phyloP scores from a whole-genome alignment of 2,888 invertebrate species.

The Spodoptera exigua region DNA sequence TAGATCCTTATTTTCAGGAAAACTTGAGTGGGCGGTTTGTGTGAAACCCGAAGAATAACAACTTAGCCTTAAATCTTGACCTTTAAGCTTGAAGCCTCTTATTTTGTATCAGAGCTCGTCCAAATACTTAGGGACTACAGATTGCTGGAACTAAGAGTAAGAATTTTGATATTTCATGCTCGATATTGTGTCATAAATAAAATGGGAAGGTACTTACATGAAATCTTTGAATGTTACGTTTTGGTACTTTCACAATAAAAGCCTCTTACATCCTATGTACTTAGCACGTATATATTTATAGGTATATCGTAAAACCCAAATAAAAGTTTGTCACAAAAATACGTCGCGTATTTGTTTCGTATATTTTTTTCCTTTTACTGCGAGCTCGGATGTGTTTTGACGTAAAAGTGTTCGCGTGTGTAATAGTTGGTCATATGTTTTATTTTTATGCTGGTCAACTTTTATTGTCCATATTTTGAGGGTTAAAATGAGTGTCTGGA shows the following conservation, averaged over 20 bases:
- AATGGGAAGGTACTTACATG: background rate
- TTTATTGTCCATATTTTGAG: conserved; percentile 38
- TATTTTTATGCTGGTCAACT: conserved; percentile 48
- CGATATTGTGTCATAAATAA: too few relatives aligned
- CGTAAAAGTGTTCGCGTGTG: conserved; percentile 25
- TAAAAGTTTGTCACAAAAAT: conserved; percentile 41
- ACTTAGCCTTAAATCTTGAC: conserved; percentile 3
- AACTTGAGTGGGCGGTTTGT: conserved; percentile 7
- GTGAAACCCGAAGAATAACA: conserved; percentile 6
- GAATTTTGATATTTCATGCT: background rate
- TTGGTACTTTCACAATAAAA: background rate
- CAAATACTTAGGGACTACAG: background rate
- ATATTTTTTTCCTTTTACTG: conserved; percentile 43
- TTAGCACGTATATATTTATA: background rate
- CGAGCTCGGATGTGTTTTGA: conserved; percentile 32
- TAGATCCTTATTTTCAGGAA: conserved; percentile 21
- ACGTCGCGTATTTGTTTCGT: conserved; percentile 38
- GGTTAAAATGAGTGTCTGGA: conserved; percentile 22
- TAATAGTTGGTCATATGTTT: conserved; percentile 17
- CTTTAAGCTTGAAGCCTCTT: background rate
- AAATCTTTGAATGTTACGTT: background rate
- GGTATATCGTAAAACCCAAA: conserved; percentile 23
- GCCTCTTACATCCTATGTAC: conserved; percentile 1
- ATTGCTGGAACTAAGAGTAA: background rate
- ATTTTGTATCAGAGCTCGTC: conserved; percentile 7